phyloP scores from a whole-genome alignment of 1,140 invertebrate genomes.

The Neodiprion pinetum region DNA sequence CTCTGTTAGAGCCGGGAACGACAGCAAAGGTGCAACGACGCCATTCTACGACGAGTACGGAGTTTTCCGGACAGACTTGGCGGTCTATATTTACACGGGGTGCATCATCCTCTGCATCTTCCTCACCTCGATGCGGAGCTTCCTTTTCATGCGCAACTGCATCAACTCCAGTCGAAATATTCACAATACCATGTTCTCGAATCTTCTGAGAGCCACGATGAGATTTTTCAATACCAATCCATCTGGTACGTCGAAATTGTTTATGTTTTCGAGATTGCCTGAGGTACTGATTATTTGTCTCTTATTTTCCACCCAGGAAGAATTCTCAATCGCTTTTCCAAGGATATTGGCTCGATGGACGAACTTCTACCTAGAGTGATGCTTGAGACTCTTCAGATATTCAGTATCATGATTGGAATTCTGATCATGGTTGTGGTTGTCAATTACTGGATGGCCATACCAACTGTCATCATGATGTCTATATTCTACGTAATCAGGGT shows the following conservation, averaged over 20 bases:
- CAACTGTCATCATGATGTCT: constrained; percentile 62
- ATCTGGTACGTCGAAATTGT: constrained; percentile 62
- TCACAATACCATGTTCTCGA: constrained; percentile 85
- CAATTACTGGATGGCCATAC: constrained; percentile 66
- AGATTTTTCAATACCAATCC: constrained; percentile 64
- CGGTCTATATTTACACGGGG: constrained; percentile 57
- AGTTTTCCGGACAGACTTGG: constrained; percentile 31
- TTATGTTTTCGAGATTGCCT: not conserved
- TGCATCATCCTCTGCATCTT: constrained; percentile 52
- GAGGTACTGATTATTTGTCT: constrained; percentile 28
- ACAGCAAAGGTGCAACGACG: not conserved
- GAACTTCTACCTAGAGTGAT: constrained; percentile 77
- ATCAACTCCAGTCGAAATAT: constrained; percentile 81
- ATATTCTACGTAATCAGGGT: constrained; percentile 63
- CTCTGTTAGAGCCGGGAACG: constrained; percentile 15
- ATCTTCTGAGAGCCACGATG: constrained; percentile 77
- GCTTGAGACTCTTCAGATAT: constrained; percentile 69
- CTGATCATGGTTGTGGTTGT: constrained; percentile 64
- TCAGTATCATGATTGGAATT: constrained; percentile 55
- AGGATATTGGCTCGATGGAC: constrained; percentile 84
- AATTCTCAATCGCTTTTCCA: constrained; percentile 82
- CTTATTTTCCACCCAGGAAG: constrained; percentile 56
- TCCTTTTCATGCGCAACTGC: constrained; percentile 80
- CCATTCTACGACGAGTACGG: constrained; percentile 41
- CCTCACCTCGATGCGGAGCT: constrained; percentile 67